Evolutionary conservation across 1,140 invertebrate genomes (phyloP).

Genomic region (Pseudobourletiella spinata): DNA sequence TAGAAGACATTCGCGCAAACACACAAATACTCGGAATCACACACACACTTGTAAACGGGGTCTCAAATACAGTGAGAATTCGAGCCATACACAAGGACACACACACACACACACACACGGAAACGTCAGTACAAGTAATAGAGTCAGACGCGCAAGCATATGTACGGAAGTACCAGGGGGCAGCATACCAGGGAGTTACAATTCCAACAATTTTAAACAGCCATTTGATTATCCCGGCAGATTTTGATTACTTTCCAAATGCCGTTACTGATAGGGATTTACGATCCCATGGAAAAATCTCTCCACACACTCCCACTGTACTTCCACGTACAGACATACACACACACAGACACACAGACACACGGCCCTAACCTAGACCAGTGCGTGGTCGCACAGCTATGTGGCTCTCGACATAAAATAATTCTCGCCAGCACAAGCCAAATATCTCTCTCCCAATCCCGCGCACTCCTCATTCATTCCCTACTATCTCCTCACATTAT

Average conservation of each 20-base stretch:
- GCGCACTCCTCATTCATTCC: neutral
- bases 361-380: too few relatives aligned
- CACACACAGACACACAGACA: too few relatives aligned
- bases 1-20: too few relatives aligned
- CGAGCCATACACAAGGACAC: neutral
- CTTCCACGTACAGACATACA: too few relatives aligned
- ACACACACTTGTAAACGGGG: too few relatives aligned
- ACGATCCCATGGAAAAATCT: too few relatives aligned
- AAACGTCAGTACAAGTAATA: neutral
- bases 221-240: slow-evolving; percentile 2
- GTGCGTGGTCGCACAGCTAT: too few relatives aligned
- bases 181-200: neutral
- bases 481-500: neutral
- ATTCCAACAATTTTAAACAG: neutral
- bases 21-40: too few relatives aligned
- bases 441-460: neutral
- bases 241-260: neutral
- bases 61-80: too few relatives aligned
- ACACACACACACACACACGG: neutral
- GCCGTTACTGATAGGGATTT: neutral
- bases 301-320: too few relatives aligned
- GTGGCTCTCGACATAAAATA: too few relatives aligned
- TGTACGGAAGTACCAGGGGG: neutral
- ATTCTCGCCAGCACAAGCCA: too few relatives aligned
- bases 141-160: neutral